These are phyloP conservation scores for Philypnodon macrostomus DNA, from an alignment of 2,797 vertebrate genomes.

Conservation along the genomic window DNA sequence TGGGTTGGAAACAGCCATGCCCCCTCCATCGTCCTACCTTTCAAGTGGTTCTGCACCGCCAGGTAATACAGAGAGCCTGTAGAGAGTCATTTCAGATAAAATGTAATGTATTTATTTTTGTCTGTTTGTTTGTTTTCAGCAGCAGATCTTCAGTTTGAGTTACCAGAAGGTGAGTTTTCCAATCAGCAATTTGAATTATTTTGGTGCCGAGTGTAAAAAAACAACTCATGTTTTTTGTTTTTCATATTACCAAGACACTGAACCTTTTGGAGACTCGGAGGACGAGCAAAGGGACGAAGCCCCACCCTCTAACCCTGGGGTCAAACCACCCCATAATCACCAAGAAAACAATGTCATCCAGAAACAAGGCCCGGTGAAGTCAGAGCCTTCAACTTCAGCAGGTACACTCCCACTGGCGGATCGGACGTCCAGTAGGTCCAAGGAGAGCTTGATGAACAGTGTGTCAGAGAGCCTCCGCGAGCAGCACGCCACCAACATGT, in stretches of 20 bases:
- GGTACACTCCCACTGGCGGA: background rate
- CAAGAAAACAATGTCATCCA: constrained; percentile 56
- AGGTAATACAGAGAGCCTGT: constrained; percentile 20
- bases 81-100: background rate
- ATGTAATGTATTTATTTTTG: background rate
- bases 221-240: background rate
- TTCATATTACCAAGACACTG: constrained; percentile 39
- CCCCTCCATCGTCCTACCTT: constrained; percentile 45
- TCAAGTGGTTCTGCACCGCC: constrained; percentile 25
- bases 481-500: constrained; percentile 78
- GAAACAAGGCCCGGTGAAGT: constrained; percentile 30
- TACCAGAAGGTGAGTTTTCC: constrained; percentile 61
- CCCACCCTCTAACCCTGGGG: constrained; percentile 29
- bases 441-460: constrained; percentile 66
- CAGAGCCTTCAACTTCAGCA: constrained; percentile 11
- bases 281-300: constrained; percentile 61
- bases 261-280: constrained; percentile 62
- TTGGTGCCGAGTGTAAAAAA: background rate
- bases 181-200: background rate
- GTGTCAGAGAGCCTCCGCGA: constrained; percentile 77
- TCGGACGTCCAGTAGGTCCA: constrained; percentile 30
- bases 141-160: constrained; percentile 65
- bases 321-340: constrained; percentile 48
- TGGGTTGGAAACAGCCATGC: constrained; percentile 49
- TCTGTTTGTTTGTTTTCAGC: constrained; percentile 27